Conservation (phyloP, 2,888 invertebrate genomes). For the Nomada flava region DNA sequence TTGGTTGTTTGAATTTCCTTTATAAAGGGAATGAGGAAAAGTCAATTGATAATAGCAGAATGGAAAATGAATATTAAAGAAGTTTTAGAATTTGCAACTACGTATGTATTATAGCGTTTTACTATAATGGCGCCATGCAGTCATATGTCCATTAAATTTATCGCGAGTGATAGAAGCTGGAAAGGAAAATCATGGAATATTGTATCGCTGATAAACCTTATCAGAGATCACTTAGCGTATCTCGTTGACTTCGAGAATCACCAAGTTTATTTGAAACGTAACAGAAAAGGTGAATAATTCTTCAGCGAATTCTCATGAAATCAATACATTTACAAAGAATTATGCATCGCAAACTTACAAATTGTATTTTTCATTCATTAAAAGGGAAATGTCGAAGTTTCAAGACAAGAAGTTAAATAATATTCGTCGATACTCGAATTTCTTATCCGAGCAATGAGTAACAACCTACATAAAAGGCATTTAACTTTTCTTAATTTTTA, state of each 20-base stretch:
- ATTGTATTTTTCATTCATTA: too few species aligned
- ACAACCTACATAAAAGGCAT: neutral
- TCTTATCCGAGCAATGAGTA: too few species aligned
- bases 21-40: too few species aligned
- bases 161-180: neutral
- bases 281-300: conserved; percentile 17
- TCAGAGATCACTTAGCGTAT: conserved; percentile 20
- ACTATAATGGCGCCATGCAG: neutral
- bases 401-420: too few species aligned
- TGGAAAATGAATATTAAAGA: too few species aligned
- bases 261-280: neutral
- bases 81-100: too few species aligned
- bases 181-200: conserved; percentile 12
- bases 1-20: too few species aligned
- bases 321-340: too few species aligned
- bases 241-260: conserved; percentile 12
- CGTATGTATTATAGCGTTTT: conserved; percentile 1
- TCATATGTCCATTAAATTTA: neutral
- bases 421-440: too few species aligned
- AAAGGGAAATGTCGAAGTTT: too few species aligned
- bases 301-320: neutral
- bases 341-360: too few species aligned
- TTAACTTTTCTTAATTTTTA: neutral
- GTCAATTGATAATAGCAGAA: too few species aligned
- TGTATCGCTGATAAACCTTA: conserved; percentile 33